Conservation (phyloP, 2,113 vertebrate species). For the Raja brachyura region DNA sequence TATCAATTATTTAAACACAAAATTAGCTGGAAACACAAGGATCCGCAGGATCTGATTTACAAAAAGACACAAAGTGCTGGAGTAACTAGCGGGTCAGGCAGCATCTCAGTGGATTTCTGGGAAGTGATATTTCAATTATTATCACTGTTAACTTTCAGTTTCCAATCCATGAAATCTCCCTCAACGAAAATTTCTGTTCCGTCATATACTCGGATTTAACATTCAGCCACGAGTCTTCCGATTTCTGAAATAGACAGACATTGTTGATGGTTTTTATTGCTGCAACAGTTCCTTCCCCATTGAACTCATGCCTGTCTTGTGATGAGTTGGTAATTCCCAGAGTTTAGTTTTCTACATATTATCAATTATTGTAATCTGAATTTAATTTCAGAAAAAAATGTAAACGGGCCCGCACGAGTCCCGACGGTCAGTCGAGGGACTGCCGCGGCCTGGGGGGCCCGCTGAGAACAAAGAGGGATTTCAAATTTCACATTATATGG, state of each 20-base stretch:
- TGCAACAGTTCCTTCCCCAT: constrained; percentile 24
- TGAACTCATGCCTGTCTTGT: background rate
- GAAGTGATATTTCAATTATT: background rate
- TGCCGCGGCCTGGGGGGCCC: no score
- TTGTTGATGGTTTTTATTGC: background rate
- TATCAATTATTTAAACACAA: no score
- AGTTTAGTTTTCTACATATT: background rate
- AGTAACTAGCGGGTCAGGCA: no score
- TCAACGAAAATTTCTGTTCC: background rate
- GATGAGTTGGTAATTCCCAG: background rate
- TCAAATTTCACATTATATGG: background rate
- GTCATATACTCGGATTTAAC: background rate
- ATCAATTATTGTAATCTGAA: background rate
- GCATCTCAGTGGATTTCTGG: background rate
- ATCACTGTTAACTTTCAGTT: background rate
- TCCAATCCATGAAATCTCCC: background rate
- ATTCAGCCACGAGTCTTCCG: background rate
- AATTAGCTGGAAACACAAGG: no score
- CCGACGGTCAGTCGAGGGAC: no score
- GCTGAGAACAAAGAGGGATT: no score
- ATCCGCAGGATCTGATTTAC: no score
- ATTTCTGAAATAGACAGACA: background rate
- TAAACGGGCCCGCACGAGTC: background rate
- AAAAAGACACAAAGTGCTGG: no score
- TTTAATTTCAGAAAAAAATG: background rate